Conservation (phyloP, 2,113 vertebrate species). For the Oncorhynchus masou region DNA sequence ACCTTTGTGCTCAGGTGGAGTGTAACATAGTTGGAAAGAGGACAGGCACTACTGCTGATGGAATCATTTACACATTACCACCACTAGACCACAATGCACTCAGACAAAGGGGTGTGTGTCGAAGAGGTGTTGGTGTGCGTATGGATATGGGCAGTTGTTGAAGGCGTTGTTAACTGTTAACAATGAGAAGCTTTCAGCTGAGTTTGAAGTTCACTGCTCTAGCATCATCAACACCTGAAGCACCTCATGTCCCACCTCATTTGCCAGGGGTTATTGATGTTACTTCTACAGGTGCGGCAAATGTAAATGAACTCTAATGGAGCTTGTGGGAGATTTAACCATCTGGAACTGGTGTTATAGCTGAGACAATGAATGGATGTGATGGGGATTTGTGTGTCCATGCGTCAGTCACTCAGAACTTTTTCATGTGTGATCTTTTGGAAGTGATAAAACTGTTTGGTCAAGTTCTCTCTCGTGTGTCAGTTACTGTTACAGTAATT, state of each 20-base stretch:
- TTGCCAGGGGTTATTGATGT: neutral
- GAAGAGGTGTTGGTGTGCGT: conserved; percentile 42
- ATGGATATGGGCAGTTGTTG: neutral
- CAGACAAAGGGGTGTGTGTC: conserved; percentile 2
- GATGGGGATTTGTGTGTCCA: conserved; percentile 8
- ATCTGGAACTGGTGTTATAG: conserved; percentile 29
- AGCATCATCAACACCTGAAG: neutral
- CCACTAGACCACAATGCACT: conserved; percentile 19
- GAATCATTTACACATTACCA: conserved; percentile 55
- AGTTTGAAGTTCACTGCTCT: neutral
- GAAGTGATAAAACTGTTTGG: neutral
- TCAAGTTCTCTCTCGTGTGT: neutral
- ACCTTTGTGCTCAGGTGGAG: conserved; percentile 62
- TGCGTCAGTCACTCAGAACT: neutral
- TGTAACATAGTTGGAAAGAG: conserved; percentile 56
- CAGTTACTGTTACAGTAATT: neutral
- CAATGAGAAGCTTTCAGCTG: neutral
- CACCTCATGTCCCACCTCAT: neutral
- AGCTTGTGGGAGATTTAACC: conserved; percentile 61
- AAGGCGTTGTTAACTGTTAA: neutral
- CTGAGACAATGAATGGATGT: neutral
- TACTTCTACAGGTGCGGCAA: neutral
- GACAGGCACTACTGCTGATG: conserved; percentile 50
- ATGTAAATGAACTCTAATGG: neutral
- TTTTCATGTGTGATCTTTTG: conserved; percentile 13